Evolutionary conservation across 1,140 invertebrate species (phyloP).

Genomic region (Cotesia glomerata): DNA sequence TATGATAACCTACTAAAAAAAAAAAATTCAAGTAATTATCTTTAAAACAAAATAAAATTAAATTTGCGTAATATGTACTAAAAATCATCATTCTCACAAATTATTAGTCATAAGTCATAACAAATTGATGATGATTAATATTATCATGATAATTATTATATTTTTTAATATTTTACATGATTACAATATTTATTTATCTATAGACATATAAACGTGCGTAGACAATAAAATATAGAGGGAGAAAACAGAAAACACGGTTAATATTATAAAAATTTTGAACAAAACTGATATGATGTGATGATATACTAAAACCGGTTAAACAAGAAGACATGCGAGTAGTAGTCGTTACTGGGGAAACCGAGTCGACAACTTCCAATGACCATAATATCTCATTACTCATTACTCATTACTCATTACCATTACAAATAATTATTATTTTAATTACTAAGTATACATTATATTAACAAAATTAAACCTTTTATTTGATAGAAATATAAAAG

Average conservation of each 20-base stretch:
- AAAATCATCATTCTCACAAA: no score
- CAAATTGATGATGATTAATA: no score
- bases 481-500: constrained; percentile 7
- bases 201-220: no score
- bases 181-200: no score
- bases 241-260: background rate
- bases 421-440: background rate
- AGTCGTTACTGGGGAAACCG: background rate
- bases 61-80: no score
- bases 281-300: background rate
- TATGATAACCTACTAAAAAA: no score
- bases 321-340: background rate
- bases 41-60: no score
- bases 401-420: background rate
- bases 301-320: constrained; percentile 6
- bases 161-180: no score
- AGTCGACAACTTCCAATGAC: background rate
- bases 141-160: no score
- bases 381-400: background rate
- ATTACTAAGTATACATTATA: background rate
- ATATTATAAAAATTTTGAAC: background rate
- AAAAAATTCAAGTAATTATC: no score
- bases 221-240: background rate
- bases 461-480: background rate
- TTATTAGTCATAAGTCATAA: no score